These are phyloP conservation scores for Lathronympha strigana DNA, from an alignment of 2,888 invertebrate genomes.

Conservation along the genomic window DNA sequence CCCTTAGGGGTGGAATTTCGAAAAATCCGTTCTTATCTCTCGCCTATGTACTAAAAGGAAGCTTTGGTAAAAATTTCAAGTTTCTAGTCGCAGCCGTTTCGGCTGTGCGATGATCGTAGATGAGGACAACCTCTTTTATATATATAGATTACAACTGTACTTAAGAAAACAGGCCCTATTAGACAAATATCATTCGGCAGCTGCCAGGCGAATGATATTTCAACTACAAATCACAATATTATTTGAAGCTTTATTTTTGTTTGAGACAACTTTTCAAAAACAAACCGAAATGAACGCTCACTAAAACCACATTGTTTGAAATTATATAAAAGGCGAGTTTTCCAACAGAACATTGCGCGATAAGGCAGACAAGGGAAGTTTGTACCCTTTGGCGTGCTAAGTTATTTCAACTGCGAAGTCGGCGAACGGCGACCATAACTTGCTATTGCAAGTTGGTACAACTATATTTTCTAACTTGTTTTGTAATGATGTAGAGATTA, in stretches of 20 bases:
- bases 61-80: no score
- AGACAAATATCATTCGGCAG: no score
- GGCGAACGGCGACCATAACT: conserved; percentile 21
- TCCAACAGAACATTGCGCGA: conserved; percentile 47
- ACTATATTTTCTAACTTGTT: conserved; percentile 33
- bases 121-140: no score
- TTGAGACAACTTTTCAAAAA: conserved; percentile 17
- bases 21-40: no score
- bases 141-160: no score
- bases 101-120: no score
- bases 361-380: conserved; percentile 48
- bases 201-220: no score
- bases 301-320: conserved; percentile 40
- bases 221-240: neutral
- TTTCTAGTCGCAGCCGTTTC: no score
- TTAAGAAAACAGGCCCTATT: no score
- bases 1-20: no score
- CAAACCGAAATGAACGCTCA: conserved; percentile 31
- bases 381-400: conserved; percentile 46
- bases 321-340: conserved; percentile 42
- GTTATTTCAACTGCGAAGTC: conserved; percentile 43
- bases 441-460: conserved; percentile 28
- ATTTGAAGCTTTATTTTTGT: conserved; percentile 21
- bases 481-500: conserved; percentile 28
- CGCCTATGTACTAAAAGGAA: no score